A percentile compares a stretch with the other conserved stretches of the same genome.
These are phyloP conservation scores for Aurelia sp. DNA, from an alignment of 30 jellyfish, hydroid and myxozoan genomes.

Conservation along the genomic window DNA sequence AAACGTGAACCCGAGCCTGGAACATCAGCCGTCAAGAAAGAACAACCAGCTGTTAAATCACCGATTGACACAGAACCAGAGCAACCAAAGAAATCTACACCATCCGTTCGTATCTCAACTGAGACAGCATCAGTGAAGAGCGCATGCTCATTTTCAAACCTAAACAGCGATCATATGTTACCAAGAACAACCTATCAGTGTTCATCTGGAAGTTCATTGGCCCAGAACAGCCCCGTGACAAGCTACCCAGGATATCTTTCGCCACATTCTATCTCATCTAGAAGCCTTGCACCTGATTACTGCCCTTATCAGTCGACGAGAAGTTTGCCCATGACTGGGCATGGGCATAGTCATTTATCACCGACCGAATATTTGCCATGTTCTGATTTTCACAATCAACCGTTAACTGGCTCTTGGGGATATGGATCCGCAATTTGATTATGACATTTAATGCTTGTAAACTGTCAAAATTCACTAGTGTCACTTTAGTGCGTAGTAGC, in stretches of 20 bases:
- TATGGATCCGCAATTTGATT: slow-evolving; percentile 75
- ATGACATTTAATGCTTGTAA: not conserved
- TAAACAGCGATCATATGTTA: slow-evolving; percentile 29
- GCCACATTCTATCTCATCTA: slow-evolving; percentile 62
- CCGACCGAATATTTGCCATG: slow-evolving; percentile 80
- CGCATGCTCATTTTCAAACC: slow-evolving; percentile 64
- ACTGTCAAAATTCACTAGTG: not conserved
- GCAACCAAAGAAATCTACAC: slow-evolving; percentile 59
- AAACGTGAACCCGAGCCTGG: slow-evolving; percentile 72
- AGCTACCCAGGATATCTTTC: slow-evolving; percentile 84
- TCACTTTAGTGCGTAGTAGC: not conserved
- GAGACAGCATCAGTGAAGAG: slow-evolving; percentile 42
- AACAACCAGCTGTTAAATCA: slow-evolving; percentile 26
- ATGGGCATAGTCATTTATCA: slow-evolving; percentile 70
- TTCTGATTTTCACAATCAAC: slow-evolving; percentile 76
- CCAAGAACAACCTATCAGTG: slow-evolving; percentile 64
- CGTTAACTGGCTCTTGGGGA: slow-evolving; percentile 76
- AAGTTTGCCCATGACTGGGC: slow-evolving; percentile 60
- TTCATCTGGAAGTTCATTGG: slow-evolving; percentile 67
- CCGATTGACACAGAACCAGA: slow-evolving; percentile 36
- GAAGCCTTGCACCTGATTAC: slow-evolving; percentile 71
- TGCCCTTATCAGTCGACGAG: slow-evolving; percentile 91
- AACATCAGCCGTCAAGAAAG: slow-evolving; percentile 42
- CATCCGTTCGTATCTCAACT: slow-evolving; percentile 25
- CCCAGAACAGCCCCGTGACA: slow-evolving; percentile 69